These are phyloP conservation scores for Amiota minor DNA, from an alignment of 2,888 invertebrate species.

Conservation along the genomic window DNA sequence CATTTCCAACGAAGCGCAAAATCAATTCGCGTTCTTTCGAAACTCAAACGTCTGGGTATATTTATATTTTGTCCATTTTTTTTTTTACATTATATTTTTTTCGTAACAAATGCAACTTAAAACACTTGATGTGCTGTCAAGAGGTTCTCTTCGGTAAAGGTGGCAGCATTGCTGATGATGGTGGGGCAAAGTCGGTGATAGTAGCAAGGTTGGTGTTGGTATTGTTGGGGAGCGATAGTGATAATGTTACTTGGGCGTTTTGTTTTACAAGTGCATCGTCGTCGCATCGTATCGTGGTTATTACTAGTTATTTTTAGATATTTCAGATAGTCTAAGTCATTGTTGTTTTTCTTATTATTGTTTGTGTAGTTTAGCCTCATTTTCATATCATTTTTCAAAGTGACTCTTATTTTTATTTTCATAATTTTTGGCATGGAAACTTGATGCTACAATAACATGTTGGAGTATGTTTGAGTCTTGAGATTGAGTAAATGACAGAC, in stretches of 20 bases:
- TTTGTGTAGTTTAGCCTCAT: slow-evolving; percentile 39
- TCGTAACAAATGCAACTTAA: not conserved
- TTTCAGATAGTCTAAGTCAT: slow-evolving; percentile 34
- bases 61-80: not conserved
- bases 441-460: slow-evolving; percentile 46
- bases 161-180: slow-evolving; percentile 8
- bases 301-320: slow-evolving; percentile 37
- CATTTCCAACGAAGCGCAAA: slow-evolving; percentile 62
- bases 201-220: not conserved
- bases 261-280: slow-evolving; percentile 52
- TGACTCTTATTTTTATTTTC: slow-evolving; percentile 40
- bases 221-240: slow-evolving; percentile 15
- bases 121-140: not conserved
- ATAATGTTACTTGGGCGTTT: slow-evolving; percentile 49
- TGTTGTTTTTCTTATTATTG: slow-evolving; percentile 23
- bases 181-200: no score
- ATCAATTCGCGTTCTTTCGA: slow-evolving; percentile 62
- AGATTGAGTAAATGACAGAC: slow-evolving; percentile 5
- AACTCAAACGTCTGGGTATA: slow-evolving; percentile 18
- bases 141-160: slow-evolving; percentile 11
- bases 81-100: slow-evolving; percentile 3
- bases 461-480: not conserved
- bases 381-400: slow-evolving; percentile 26
- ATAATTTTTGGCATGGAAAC: slow-evolving; percentile 52
- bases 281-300: slow-evolving; percentile 46